A percentile compares a stretch with the other conserved stretches of the same genome.
Conservation (phyloP, 1,140 invertebrate species). For the Parapsyche elsis region DNA sequence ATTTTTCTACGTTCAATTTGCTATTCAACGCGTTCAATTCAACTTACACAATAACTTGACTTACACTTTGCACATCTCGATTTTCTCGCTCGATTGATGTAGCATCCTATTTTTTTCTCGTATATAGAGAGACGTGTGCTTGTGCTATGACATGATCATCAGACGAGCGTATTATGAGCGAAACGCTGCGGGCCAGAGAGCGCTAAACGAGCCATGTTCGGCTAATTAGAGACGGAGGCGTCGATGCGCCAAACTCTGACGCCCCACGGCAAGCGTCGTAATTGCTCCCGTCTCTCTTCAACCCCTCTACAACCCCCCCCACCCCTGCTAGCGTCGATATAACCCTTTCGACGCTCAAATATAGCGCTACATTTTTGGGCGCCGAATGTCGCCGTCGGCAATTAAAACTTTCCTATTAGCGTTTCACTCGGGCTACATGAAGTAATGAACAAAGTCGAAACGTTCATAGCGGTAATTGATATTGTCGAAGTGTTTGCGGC, state of each 20-base stretch:
- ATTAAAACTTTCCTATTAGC: constrained; percentile 17
- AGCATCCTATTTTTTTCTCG: no score
- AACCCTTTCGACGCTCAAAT: not conserved
- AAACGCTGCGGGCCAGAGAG: not conserved
- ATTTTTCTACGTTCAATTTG: no score
- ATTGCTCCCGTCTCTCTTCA: not conserved
- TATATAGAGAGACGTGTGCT: no score
- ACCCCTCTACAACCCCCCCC: not conserved
- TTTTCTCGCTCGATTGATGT: not conserved
- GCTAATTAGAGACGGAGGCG: constrained; percentile 13
- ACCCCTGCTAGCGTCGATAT: not conserved
- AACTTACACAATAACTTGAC: no score
- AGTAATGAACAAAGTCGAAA: no score
- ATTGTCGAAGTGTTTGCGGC: no score
- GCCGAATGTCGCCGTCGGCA: not conserved
- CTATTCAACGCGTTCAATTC: no score
- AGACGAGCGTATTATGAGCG: no score
- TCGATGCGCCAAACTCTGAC: not conserved
- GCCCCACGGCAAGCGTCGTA: not conserved
- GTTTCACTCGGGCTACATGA: not conserved
- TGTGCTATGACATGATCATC: not conserved
- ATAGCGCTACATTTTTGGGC: not conserved
- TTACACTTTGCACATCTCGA: no score
- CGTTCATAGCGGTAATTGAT: no score
- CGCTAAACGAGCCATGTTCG: constrained; percentile 27